Conservation (phyloP, 2,797 vertebrate species). For the Tachyglossus aculeatus region DNA sequence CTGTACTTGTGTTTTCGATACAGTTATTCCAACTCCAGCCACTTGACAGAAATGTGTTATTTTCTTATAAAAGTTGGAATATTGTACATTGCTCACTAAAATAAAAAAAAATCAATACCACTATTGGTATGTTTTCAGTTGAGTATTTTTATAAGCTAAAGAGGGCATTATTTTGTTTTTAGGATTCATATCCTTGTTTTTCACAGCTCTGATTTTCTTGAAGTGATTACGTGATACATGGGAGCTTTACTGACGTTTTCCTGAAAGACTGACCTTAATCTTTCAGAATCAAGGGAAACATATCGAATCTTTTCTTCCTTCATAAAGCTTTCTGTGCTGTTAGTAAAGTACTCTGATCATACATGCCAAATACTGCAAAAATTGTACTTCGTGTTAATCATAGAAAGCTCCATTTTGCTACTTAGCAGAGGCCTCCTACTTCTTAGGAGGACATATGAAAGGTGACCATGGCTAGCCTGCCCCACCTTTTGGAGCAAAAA, state of each 20-base stretch:
- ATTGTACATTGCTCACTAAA: no score
- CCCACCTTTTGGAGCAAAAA: no score
- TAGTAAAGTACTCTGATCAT: background rate
- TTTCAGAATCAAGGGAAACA: constrained; percentile 3
- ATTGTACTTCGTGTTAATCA: constrained; percentile 9
- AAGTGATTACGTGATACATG: constrained; percentile 2
- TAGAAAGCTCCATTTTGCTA: constrained; percentile 24
- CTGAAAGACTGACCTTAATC: constrained; percentile 31
- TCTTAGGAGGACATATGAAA: no score
- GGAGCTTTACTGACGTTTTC: constrained; percentile 10
- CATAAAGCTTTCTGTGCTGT: background rate
- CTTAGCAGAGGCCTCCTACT: no score
- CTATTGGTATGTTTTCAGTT: no score
- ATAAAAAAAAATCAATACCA: no score
- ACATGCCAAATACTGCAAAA: background rate
- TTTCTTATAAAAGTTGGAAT: no score
- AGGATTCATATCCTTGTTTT: constrained; percentile 29
- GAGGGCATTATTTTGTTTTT: constrained; percentile 38
- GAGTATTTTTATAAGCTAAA: constrained; percentile 22
- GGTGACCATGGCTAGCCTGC: no score
- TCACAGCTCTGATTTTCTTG: constrained; percentile 14
- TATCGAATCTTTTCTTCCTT: background rate
- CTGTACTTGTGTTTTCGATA: no score
- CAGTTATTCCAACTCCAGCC: no score
- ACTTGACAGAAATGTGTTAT: no score